Evolutionary conservation across 2,113 vertebrate genomes (phyloP).

Genomic region (Psephotus haematonotus): DNA sequence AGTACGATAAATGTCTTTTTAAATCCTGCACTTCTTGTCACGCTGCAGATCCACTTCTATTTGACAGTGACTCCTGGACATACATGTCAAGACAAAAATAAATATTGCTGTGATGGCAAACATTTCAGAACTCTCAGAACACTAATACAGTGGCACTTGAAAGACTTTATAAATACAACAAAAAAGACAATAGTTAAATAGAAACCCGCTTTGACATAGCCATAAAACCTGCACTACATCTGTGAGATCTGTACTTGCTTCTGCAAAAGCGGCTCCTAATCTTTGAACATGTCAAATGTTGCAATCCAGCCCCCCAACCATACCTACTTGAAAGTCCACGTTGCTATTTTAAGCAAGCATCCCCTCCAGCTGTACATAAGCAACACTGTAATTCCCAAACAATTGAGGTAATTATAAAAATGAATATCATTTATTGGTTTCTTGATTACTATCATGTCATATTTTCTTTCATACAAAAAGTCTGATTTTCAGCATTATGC

Average conservation of each 20-base stretch:
- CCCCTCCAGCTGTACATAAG: constrained; percentile 1
- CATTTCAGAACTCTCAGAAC: constrained; percentile 13
- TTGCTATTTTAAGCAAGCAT: not conserved
- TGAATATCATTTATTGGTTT: constrained; percentile 76
- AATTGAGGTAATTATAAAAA: constrained; percentile 77
- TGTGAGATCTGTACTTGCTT: not conserved
- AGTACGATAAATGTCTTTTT: constrained; percentile 20
- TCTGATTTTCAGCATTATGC: constrained; percentile 45
- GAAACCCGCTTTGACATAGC: constrained; percentile 18
- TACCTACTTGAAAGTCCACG: not conserved
- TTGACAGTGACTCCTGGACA: constrained; percentile 37
- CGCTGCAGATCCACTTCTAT: not conserved
- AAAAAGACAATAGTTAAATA: constrained; percentile 39
- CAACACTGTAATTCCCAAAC: constrained; percentile 58
- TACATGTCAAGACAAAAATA: constrained; percentile 48
- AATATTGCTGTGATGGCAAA: constrained; percentile 53
- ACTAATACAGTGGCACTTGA: constrained; percentile 38
- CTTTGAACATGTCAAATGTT: not conserved
- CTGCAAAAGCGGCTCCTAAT: not conserved
- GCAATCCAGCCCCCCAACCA: not conserved
- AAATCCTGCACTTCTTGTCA: constrained; percentile 38
- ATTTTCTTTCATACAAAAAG: constrained; percentile 72
- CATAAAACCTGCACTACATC: not conserved
- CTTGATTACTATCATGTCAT: constrained; percentile 72
- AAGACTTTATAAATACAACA: constrained; percentile 45